Evolutionary conservation across 92 coral and sea anemone genomes (phyloP), one percentile per base, ranked within the genome.

Genomic region (Paramuricea clavata): DNA sequence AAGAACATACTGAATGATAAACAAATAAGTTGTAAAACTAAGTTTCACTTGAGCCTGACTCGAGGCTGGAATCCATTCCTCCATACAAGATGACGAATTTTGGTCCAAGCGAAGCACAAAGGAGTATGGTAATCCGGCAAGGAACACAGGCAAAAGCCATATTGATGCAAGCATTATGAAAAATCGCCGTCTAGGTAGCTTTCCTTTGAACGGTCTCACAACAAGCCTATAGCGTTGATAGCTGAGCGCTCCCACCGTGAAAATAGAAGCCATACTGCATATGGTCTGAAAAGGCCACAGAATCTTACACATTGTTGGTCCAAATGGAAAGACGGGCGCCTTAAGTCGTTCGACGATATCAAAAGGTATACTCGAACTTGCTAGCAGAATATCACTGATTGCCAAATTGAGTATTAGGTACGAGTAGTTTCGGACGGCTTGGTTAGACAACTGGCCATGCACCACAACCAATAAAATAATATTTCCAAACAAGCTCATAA

Each of bases 211-310:
- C 12, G 84, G 84, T 39, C 19, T 36, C 34, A 79, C 84, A 7
- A 79, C 67, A 41, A 79, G 73, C 57, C 84, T 59, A 65, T 79
- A 79, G 31, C 98, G 97, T 50, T 95, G 98, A 78, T 83, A 85
- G 41, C 93, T 93, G 31, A 95, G 90, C 0, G 94, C 92, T 31
- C 94, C 93, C 36, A 92, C 94, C 17, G 94, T 65, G 76, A 90
- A 89, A 28, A 95, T 94, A 35, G 94, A 86, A 31, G 98, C 98
- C 86, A 94, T 95, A 22, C 94, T 82, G 0, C 90, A 83, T 5
- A 90, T 92, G 21, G 95, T 94, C 88, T 95, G 98, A 44, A 94
- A 82, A 15, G 98, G 98, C 92, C 92, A 94, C 57, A 95, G 54
- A 19, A 95, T 41, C 69, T 90, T 93, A 61, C 98, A 95, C 82